Evolutionary conservation across 2,888 invertebrate genomes (phyloP).

Genomic region (Leucozona laternaria): DNA sequence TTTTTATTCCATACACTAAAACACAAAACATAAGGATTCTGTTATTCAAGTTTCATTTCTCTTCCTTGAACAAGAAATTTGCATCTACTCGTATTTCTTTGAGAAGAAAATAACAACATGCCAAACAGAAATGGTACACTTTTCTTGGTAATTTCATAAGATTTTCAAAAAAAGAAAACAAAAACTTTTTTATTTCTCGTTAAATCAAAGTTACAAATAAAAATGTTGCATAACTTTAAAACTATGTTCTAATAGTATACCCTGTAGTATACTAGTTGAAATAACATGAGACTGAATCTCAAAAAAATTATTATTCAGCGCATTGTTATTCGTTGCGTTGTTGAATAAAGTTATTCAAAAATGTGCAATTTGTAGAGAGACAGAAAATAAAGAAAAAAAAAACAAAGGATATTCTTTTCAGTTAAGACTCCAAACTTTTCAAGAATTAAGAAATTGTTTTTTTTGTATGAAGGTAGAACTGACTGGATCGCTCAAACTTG

Average conservation of each 20-base stretch:
- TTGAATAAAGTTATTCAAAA: no score
- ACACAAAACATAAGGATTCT: background rate
- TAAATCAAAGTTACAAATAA: background rate
- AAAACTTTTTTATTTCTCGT: background rate
- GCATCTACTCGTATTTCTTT: background rate
- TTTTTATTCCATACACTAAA: background rate
- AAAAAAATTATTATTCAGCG: background rate
- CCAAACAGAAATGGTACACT: background rate
- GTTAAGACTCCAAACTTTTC: no score
- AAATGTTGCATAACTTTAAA: slow-evolving; percentile 4
- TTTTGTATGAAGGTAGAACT: no score
- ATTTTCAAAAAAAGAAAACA: background rate
- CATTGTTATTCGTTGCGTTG: no score
- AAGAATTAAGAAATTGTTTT: no score
- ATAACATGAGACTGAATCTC: background rate
- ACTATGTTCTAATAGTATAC: background rate
- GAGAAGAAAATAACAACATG: background rate
- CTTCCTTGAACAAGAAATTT: background rate
- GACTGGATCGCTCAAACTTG: no score
- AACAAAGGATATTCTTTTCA: no score
- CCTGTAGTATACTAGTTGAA: background rate
- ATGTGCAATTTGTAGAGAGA: no score
- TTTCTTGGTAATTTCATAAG: background rate
- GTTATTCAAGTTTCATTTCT: background rate
- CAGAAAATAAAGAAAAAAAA: no score